Conservation (phyloP, 2,888 invertebrate species). For the Bombylius discolor region DNA sequence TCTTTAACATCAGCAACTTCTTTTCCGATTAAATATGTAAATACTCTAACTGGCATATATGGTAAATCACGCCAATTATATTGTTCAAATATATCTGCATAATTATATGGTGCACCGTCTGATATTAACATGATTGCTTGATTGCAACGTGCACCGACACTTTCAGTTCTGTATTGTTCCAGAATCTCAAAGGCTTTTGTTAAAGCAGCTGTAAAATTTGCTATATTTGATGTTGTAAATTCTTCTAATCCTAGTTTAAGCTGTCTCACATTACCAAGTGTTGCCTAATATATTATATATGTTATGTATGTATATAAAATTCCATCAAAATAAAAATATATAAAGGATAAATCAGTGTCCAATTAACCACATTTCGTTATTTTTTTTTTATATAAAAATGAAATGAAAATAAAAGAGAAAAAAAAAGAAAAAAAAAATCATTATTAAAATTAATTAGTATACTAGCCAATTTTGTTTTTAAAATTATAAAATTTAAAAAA, state of each 20-base stretch:
- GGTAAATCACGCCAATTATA: constrained; percentile 70
- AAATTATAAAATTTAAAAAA: neutral
- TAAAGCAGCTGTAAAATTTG: constrained; percentile 85
- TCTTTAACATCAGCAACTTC: constrained; percentile 86
- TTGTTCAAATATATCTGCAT: constrained; percentile 78
- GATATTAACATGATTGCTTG: constrained; percentile 97
- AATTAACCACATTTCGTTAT: neutral
- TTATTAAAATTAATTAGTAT: neutral
- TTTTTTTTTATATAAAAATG: neutral
- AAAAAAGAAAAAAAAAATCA: constrained; percentile 1
- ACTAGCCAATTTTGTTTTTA: neutral
- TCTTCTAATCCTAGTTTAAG: constrained; percentile 67
- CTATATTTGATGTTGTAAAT: constrained; percentile 74
- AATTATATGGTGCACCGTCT: constrained; percentile 94
- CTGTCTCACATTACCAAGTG: constrained; percentile 68
- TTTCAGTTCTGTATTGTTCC: constrained; percentile 47
- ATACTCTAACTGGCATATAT: constrained; percentile 81
- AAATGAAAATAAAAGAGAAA: neutral
- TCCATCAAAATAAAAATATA: neutral
- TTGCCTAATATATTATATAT: constrained; percentile 48
- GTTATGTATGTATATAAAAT: neutral
- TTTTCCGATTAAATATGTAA: constrained; percentile 94
- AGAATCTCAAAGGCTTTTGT: constrained; percentile 82
- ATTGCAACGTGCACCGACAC: constrained; percentile 63
- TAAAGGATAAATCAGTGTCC: constrained; percentile 12